Percentiles rank a stretch among this genome's conserved stretches.
Conservation (phyloP, 2,888 invertebrate genomes). For the Pseudococcus jackbeardsleyi region DNA sequence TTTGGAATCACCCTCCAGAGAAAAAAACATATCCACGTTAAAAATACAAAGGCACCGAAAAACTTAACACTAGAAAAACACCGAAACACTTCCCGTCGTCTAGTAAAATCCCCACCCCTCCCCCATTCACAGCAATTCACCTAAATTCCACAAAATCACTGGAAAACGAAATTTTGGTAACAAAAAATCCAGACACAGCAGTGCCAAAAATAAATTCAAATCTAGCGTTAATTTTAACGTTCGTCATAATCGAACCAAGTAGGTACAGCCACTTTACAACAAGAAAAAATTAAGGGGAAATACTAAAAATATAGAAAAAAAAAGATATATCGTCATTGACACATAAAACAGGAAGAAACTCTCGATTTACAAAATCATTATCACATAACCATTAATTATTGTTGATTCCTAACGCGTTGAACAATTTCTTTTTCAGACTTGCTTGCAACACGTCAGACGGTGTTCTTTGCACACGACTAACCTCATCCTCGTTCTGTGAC, state of each 20-base stretch:
- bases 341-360: not conserved
- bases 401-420: slow-evolving; percentile 81
- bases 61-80: no score
- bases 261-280: slow-evolving; percentile 44
- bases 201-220: slow-evolving; percentile 11
- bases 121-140: no score
- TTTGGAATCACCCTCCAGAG: no score
- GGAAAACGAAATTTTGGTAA: not conserved
- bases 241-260: not conserved
- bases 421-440: slow-evolving; percentile 87
- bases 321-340: not conserved
- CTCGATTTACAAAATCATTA: not conserved
- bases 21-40: no score
- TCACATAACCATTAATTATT: slow-evolving; percentile 66
- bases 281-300: slow-evolving; percentile 50
- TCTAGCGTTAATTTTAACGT: not conserved
- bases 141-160: no score
- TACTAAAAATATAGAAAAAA: slow-evolving; percentile 23
- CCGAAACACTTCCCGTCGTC: no score
- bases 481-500: slow-evolving; percentile 67
- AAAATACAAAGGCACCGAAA: no score
- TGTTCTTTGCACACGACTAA: slow-evolving; percentile 68
- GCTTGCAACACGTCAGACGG: slow-evolving; percentile 71
- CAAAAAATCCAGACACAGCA: not conserved
- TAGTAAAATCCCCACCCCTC: no score